Conservation (phyloP, 2,113 vertebrate genomes). For the Catagonus wagneri region DNA sequence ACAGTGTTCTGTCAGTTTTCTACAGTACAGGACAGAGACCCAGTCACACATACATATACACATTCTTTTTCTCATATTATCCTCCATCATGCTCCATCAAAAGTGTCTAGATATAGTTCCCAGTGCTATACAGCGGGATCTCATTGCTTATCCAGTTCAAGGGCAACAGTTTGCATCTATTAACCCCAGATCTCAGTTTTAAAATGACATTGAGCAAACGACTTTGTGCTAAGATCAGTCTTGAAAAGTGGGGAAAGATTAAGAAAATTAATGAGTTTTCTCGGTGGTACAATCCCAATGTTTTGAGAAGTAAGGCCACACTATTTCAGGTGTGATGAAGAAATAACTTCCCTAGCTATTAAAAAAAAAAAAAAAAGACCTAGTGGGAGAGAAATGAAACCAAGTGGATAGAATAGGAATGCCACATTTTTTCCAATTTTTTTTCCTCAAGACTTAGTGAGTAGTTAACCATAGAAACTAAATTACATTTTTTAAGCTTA, state of each 20-base stretch:
- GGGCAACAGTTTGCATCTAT: too few relatives aligned
- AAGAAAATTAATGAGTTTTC: slow-evolving; percentile 5
- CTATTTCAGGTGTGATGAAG: background rate
- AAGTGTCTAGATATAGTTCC: too few relatives aligned
- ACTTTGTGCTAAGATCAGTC: background rate
- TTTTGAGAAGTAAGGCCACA: background rate
- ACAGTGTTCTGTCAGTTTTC: too few relatives aligned
- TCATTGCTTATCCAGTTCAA: too few relatives aligned
- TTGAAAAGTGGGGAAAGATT: slow-evolving; percentile 4
- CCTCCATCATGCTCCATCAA: too few relatives aligned
- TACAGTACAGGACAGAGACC: too few relatives aligned
- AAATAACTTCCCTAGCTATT: background rate
- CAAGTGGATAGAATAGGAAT: background rate
- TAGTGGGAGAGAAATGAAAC: background rate
- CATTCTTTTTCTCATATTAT: too few relatives aligned
- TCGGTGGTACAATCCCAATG: background rate
- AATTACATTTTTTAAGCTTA: background rate
- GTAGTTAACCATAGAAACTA: background rate
- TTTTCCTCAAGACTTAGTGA: background rate
- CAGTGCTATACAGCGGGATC: too few relatives aligned
- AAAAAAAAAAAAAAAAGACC: background rate
- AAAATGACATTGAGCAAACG: slow-evolving; percentile 2
- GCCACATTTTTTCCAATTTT: background rate
- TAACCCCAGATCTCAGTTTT: background rate
- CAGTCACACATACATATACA: too few relatives aligned